Percentiles rank a stretch among this genome's conserved stretches.
Conservation (phyloP, 2,797 vertebrate genomes). For the Syndactyla subalaris region DNA sequence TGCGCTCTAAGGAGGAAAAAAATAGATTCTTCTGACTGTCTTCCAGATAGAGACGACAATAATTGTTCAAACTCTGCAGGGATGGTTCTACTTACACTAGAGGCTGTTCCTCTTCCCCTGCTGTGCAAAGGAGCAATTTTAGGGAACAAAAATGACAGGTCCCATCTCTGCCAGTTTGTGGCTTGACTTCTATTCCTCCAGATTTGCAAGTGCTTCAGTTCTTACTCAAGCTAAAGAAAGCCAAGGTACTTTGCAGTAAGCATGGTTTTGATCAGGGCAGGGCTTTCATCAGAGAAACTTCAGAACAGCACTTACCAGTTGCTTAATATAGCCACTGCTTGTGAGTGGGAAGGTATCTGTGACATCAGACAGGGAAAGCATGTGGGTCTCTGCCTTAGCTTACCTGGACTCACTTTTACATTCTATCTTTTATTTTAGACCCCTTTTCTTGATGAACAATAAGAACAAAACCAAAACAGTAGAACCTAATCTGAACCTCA, state of each 20-base stretch:
- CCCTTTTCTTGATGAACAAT: not conserved
- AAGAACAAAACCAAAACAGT: not conserved
- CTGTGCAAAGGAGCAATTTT: not conserved
- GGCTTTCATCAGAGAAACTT: not conserved
- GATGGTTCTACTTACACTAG: not conserved
- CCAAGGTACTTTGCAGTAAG: not conserved
- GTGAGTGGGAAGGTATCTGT: fast-evolving
- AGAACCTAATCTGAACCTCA: not conserved
- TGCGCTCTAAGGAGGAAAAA: not conserved
- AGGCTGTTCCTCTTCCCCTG: not conserved
- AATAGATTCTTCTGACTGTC: not conserved
- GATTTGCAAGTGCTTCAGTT: not conserved
- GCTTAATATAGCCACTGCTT: not conserved
- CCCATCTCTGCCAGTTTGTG: not conserved
- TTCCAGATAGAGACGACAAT: not conserved
- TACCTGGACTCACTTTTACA: not conserved
- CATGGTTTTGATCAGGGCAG: not conserved
- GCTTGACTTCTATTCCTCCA: not conserved
- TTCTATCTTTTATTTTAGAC: not conserved
- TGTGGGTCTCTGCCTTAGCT: not conserved
- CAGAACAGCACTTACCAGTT: not conserved
- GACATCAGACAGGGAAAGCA: not conserved
- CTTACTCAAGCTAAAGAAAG: not conserved
- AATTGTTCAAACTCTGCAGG: not conserved
- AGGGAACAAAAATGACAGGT: not conserved